A percentile compares a stretch with the other conserved stretches of the same genome.
Evolutionary conservation across 1,140 invertebrate genomes (phyloP).

Genomic region (Idris sp.): DNA sequence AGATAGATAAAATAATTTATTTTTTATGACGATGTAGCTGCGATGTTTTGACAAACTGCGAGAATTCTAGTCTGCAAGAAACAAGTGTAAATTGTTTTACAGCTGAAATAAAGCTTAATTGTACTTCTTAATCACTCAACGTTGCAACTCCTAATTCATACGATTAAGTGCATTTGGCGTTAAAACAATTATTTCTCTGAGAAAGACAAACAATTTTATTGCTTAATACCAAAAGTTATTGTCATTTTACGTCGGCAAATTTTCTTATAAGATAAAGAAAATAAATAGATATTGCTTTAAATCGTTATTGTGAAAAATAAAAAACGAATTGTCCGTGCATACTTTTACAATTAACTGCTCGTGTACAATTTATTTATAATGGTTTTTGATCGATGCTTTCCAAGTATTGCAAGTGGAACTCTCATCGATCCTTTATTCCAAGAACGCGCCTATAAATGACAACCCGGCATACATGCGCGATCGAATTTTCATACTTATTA

Average conservation of each 20-base stretch:
- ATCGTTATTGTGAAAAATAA: too few relatives aligned
- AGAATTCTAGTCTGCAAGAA: constrained; percentile 2
- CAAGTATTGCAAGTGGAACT: constrained; percentile 54
- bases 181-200: constrained; percentile 14
- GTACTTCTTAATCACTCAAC: constrained; percentile 28
- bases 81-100: constrained; percentile 46
- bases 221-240: neutral
- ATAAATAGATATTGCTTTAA: too few relatives aligned
- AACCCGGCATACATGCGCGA: constrained; percentile 39
- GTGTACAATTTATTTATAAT: constrained; percentile 49
- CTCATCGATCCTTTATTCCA: constrained; percentile 51
- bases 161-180: constrained; percentile 3
- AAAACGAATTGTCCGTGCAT: too few relatives aligned
- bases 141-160: constrained; percentile 1
- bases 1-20: too few relatives aligned
- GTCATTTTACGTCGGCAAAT: too few relatives aligned
- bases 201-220: neutral
- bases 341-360: too few relatives aligned
- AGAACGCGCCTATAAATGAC: constrained; percentile 59
- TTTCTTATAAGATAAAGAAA: too few relatives aligned
- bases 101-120: constrained; percentile 17
- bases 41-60: constrained; percentile 1
- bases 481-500: constrained; percentile 41
- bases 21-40: neutral
- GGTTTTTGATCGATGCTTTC: constrained; percentile 54